Base-by-base conservation (phyloP, 1,140 invertebrate genomes). In the Drosophila sechellia region DNA sequence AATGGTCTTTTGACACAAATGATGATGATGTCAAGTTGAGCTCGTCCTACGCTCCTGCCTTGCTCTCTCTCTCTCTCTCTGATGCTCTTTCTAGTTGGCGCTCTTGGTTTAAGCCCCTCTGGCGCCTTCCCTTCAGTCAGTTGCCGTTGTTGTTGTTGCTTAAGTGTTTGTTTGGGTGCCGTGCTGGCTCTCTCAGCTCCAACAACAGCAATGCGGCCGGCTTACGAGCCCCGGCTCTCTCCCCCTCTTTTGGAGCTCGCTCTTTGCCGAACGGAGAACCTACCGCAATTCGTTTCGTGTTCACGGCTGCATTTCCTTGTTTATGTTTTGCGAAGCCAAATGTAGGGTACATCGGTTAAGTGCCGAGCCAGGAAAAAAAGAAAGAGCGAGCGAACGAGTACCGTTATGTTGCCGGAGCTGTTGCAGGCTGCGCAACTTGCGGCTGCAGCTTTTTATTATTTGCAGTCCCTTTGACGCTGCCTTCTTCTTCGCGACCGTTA, bases 1-100 rank as follows among this genome's bases (percentile, higher is more conserved):
- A 91, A 90, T 91, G 90, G 85, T 90, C 90, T 91, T 91, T 91
- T 90, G 89, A 90, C 90, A 90, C 75, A 90, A 91, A 91, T 91
- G 89, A 85, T 91, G 89, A 91, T 91, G 89, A 85, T 91, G 89
- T 90, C 90, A 91, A 91, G 90, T 91, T 91, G 81, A 90, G 90
- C 79, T 81, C 77, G 77, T 46, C 49, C 56, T 35, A 52, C 34
- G 40, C 22, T 27, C 40, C 37, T 13, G 37, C 37, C 48, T n/a
- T 46, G 1, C 42, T 11, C 17, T 40, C 34, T 45, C 37, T 15
- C 12, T 15, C 12, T n/a, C 27, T 49, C 40, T 54, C 35, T 31
- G 31, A 8, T 31, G 31, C 31, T 31, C 31, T 31, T 8, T 31
- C 31, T 31, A 8, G 31, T 8, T 31, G 8, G 31, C 6, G 31